Conservation (phyloP, 2,888 invertebrate species). For the Cyaniris semiargus region DNA sequence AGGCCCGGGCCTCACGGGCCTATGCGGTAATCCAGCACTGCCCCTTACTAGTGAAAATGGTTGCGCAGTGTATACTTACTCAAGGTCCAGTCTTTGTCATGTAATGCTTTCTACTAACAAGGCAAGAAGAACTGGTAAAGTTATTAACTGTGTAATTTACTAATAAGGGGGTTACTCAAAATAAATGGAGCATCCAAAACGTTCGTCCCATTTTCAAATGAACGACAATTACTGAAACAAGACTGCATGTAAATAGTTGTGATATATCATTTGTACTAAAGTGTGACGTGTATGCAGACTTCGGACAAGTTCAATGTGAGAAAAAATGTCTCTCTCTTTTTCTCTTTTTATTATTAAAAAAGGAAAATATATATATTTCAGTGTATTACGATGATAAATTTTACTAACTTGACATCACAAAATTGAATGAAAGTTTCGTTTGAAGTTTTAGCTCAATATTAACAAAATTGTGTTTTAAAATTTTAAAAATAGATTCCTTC, state of each 20-base stretch:
- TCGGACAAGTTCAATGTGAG: background rate
- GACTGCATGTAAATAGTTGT: conserved; percentile 26
- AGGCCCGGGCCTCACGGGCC: too few species aligned
- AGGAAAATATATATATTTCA: background rate
- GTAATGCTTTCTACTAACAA: too few species aligned
- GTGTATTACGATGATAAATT: background rate
- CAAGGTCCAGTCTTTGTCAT: too few species aligned
- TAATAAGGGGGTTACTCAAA: background rate
- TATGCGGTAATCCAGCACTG: too few species aligned
- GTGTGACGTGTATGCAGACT: conserved; percentile 15
- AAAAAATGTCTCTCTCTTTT: background rate
- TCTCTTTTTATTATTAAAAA: background rate
- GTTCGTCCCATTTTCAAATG: background rate
- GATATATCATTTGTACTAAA: conserved; percentile 20
- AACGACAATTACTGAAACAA: conserved; percentile 31
- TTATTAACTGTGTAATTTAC: background rate
- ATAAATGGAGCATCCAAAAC: background rate
- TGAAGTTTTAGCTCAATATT: background rate
- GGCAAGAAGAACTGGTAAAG: too few species aligned
- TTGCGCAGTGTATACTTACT: background rate
- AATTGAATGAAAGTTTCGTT: background rate
- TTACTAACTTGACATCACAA: background rate
- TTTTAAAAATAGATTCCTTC: background rate
- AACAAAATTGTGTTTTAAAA: background rate
- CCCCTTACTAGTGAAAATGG: background rate